Evolutionary conservation across 2,113 vertebrate species (phyloP), one percentile per base, ranked within the genome.

Genomic region (pig (Sus scrofa)): DNA sequence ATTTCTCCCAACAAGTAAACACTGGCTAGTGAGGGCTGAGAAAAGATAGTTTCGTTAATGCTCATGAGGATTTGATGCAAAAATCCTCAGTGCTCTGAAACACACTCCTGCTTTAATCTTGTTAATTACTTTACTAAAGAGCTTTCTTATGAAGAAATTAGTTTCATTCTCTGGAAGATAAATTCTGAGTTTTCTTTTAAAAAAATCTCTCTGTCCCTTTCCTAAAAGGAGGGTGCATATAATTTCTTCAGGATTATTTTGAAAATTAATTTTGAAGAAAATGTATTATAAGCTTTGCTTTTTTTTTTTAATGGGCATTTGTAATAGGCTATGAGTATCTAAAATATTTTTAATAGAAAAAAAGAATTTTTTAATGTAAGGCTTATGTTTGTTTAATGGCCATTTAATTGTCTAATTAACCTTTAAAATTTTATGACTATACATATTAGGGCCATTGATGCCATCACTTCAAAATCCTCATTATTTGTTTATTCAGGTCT

Each of bases 341-440:
- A 92, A 96, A 94, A 39, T 71, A 58, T 83, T 89, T 94, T 44
- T 6, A 68, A 34, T 54, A 89, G 71, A 62, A 91, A 44, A 74
- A 79, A 34, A 20, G 16, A 37, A n/a, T n/a, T 86, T 83, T 70
- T 91, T 39, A 34, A 88, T 20, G 13, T 56, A 83, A 9, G 34
- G 1, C 15, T 94, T 86, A 20, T 34, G 26, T 63, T 50, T 89
- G 3, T 50, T 91, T 54, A 22, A 44, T 71, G 27, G 6, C 65
- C 34, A 24, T 11, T 15, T 62, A 24, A 74, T 87, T 62, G 16
- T 39, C 68, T 50, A 30, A n/a, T 52, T n/a, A 88, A 16, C 0
- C 19, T 34, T 56, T 60, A 71, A 34, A 34, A n/a, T 34, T 71
- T 87, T 87, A 22, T 70, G 6, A 62, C 52, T 89, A 15, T 30